These are phyloP conservation scores for Euura lappo DNA, from an alignment of 1,140 invertebrate species.

Conservation along the genomic window DNA sequence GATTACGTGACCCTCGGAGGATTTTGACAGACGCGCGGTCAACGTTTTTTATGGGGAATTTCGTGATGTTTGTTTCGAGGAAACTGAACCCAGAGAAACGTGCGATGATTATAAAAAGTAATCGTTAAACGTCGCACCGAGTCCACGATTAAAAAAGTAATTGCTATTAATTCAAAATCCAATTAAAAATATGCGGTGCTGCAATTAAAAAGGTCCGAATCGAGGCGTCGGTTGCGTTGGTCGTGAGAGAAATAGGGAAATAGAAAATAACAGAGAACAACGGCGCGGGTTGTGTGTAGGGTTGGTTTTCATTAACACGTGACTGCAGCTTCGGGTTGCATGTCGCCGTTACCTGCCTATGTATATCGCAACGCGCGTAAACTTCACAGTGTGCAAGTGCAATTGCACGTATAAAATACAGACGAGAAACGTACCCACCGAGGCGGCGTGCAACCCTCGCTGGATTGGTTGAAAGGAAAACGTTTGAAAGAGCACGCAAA, in stretches of 20 bases:
- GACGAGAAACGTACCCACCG: too few species aligned
- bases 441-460: too few species aligned
- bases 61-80: too few species aligned
- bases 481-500: too few species aligned
- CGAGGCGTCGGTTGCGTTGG: neutral
- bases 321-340: neutral
- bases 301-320: neutral
- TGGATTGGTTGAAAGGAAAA: too few species aligned
- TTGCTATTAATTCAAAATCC: slow-evolving; percentile 33
- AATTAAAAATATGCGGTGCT: slow-evolving; percentile 40
- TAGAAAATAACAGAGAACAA: neutral
- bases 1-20: too few species aligned
- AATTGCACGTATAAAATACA: too few species aligned
- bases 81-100: neutral
- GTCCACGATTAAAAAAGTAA: slow-evolving; percentile 17
- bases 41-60: too few species aligned
- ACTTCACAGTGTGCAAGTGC: too few species aligned
- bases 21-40: too few species aligned
- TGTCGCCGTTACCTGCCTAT: neutral
- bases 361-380: too few species aligned
- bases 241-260: neutral
- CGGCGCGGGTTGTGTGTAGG: neutral
- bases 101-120: neutral
- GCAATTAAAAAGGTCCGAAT: slow-evolving; percentile 35
- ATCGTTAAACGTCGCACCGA: slow-evolving; percentile 13